Conservation (phyloP, 2,888 invertebrate species). For the Suillia variegata region DNA sequence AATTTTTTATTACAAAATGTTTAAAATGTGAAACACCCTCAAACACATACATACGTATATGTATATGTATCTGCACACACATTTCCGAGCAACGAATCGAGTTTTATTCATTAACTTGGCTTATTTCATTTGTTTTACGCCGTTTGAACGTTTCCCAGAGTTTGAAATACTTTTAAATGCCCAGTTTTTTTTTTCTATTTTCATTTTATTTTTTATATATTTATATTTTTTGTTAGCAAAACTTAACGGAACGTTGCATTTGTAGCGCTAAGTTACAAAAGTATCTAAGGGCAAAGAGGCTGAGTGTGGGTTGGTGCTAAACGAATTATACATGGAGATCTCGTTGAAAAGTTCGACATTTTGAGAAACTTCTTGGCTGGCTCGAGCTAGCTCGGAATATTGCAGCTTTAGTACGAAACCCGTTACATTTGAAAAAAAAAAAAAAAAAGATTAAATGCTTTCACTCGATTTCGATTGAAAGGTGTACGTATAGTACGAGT, state of each 20-base stretch:
- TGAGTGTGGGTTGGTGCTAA: neutral
- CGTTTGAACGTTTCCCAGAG: conserved; percentile 5
- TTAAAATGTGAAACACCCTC: neutral
- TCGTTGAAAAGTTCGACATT: conserved; percentile 21
- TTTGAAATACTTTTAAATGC: conserved; percentile 14
- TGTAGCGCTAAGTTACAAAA: conserved; percentile 3
- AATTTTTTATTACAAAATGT: too few relatives aligned
- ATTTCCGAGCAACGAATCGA: conserved; percentile 8
- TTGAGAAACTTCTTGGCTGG: neutral
- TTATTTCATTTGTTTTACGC: conserved; percentile 28
- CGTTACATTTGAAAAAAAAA: conserved; percentile 29
- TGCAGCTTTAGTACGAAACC: neutral
- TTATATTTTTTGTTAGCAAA: neutral
- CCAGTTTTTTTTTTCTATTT: neutral
- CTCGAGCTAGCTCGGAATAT: too few relatives aligned
- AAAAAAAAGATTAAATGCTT: conserved; percentile 32
- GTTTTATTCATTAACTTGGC: conserved; percentile 32
- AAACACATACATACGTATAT: neutral
- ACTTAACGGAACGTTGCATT: conserved; percentile 6
- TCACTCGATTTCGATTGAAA: conserved; percentile 7
- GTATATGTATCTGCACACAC: neutral
- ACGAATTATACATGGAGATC: conserved; percentile 11
- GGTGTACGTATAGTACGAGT: neutral
- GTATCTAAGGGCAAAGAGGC: neutral
- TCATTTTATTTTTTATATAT: neutral